Percentiles rank a stretch among this genome's conserved stretches.
Evolutionary conservation across 1,140 invertebrate genomes (phyloP).

Genomic region (Nylanderia fulva): DNA sequence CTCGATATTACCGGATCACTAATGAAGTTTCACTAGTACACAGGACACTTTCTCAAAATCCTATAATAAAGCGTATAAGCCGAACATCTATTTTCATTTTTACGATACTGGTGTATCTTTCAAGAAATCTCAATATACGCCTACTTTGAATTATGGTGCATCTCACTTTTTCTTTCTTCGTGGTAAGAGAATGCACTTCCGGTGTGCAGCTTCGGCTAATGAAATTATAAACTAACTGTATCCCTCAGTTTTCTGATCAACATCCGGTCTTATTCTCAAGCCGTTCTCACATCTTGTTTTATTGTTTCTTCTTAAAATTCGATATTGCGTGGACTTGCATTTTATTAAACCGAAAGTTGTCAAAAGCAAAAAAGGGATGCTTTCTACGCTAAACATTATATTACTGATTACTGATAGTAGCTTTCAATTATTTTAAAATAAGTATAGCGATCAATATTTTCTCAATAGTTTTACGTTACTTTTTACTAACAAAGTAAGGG

Average conservation of each 20-base stretch:
- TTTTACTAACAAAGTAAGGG: background rate
- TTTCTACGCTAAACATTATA: background rate
- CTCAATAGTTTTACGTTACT: background rate
- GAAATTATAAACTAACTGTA: slow-evolving; percentile 43
- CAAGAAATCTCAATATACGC: background rate
- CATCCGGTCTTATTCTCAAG: slow-evolving; percentile 50
- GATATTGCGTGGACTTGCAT: background rate
- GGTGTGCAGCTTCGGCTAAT: slow-evolving; percentile 6
- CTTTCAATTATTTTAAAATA: slow-evolving; percentile 1
- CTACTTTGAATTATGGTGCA: background rate
- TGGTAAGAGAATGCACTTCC: slow-evolving; percentile 25
- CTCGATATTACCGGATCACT: slow-evolving; percentile 31
- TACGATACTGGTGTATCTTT: background rate
- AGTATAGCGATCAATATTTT: background rate
- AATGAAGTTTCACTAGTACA: slow-evolving; percentile 46
- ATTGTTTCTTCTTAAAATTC: slow-evolving; percentile 12
- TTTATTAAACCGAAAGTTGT: background rate
- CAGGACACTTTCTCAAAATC: slow-evolving; percentile 39
- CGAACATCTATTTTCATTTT: slow-evolving; percentile 47
- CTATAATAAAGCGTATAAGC: background rate
- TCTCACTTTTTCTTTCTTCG: slow-evolving; percentile 4
- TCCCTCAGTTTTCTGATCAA: slow-evolving; percentile 40
- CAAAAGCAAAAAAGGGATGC: background rate
- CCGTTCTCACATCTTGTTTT: slow-evolving; percentile 12
- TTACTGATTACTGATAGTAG: background rate